These are phyloP conservation scores for Xiphophorus couchianus DNA, from an alignment of 2,113 vertebrate species.

Conservation along the genomic window DNA sequence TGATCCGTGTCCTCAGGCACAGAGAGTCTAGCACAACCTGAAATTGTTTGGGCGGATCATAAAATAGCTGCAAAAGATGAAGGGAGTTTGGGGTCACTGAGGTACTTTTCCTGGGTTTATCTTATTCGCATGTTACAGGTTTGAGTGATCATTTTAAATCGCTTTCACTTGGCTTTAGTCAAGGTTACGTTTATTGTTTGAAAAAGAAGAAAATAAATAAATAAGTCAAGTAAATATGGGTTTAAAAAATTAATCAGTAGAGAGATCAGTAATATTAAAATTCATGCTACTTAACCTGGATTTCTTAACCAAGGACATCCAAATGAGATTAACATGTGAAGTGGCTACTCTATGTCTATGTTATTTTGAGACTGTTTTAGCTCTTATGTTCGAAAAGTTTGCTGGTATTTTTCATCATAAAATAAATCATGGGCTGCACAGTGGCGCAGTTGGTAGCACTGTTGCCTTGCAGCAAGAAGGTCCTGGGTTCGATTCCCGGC, in stretches of 20 bases:
- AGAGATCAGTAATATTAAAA: background rate
- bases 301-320: slow-evolving; percentile 4
- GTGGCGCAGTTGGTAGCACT: too few relatives aligned
- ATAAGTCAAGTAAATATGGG: background rate
- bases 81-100: slow-evolving; percentile 31
- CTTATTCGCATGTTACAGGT: slow-evolving; percentile 46
- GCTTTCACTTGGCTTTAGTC: slow-evolving; percentile 5
- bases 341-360: slow-evolving; percentile 2
- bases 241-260: slow-evolving; percentile 1
- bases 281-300: slow-evolving; percentile 14
- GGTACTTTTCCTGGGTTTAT: slow-evolving; percentile 26
- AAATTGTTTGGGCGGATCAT: slow-evolving; percentile 46
- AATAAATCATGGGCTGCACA: slow-evolving; percentile 26
- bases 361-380: slow-evolving; percentile 9
- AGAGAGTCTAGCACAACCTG: slow-evolving; percentile 28
- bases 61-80: slow-evolving; percentile 68
- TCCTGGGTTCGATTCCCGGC: too few relatives aligned
- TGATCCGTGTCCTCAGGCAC: slow-evolving; percentile 69
- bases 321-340: slow-evolving; percentile 21
- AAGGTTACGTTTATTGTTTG: slow-evolving; percentile 10
- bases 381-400: slow-evolving; percentile 19
- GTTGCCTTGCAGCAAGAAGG: too few relatives aligned
- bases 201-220: background rate
- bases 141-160: slow-evolving; percentile 39
- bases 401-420: slow-evolving; percentile 21